Evolutionary conservation across 2,888 invertebrate species (phyloP), one percentile per base, ranked within the genome.

Genomic region (Tridacna gigas): DNA sequence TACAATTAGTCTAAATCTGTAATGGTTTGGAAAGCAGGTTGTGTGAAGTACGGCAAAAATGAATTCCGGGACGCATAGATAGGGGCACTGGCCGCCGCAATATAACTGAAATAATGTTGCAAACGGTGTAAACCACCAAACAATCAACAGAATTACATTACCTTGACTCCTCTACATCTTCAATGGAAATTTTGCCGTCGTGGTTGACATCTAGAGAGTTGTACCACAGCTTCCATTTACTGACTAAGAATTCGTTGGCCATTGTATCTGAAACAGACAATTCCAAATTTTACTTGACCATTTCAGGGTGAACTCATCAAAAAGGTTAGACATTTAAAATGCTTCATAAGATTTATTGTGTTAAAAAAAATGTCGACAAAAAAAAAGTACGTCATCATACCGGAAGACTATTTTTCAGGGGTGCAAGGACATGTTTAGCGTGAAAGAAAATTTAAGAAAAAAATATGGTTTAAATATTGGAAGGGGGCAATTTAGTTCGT

Each of bases 191-290:
- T 61, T 82, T 89, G 0, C 90, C 90, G 74, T 90, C 90, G 45
- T 90, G 90, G 82, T 90, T 90, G 66, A 90, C 90, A 51, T 90
- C 90, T 15, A 90, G 82, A n/a, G 89, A 88, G 18, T 84, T 86
- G 85, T 89, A 89, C 90, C 90, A 90, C 61, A 89, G 74, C 67
- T 87, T 90, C 90, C 90, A 90, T 83, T 90, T 90, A 51, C 77
- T 47, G 12, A 82, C 28, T 66, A 88, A 60, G 28, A 79, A 88
- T 51, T 83, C 88, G 75, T 84, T 86, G 78, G 86, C 88, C 86
- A 88, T 88, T 79, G 45, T 79, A 25, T 63, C 56, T 77, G 12
- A 20, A 26, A 66, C n/a, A 20, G 26, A 71, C 20, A 48, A 71
- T 47, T 18, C 15, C 20, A 28, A 69, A 22, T 22, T 3, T 65